These are phyloP conservation scores for Adineta ricciae DNA, from an alignment of 2,888 invertebrate genomes.

Conservation along the genomic window DNA sequence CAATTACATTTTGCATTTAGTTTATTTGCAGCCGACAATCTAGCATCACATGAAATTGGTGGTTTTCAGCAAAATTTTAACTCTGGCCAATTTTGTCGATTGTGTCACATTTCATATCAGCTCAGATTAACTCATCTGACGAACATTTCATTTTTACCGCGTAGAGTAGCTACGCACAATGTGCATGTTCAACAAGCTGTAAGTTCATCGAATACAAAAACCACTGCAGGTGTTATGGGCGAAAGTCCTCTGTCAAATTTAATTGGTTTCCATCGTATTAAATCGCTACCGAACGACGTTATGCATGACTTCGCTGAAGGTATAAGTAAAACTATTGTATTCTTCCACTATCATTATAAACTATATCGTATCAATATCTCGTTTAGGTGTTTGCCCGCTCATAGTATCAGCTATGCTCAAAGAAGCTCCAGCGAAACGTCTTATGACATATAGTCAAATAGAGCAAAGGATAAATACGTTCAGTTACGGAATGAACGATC, in stretches of 20 bases:
- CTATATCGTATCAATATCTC: too few relatives aligned
- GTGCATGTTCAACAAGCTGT: neutral
- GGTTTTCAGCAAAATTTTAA: neutral
- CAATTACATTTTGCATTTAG: neutral
- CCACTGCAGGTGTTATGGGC: neutral
- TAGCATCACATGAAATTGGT: neutral
- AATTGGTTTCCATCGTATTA: neutral
- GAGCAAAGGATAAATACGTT: neutral
- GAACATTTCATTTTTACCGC: neutral
- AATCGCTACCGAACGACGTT: neutral
- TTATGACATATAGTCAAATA: neutral
- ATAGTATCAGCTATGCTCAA: neutral
- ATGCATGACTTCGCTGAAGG: neutral
- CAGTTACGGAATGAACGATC: neutral
- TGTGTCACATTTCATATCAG: neutral
- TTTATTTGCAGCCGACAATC: neutral
- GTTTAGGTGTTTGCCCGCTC: neutral
- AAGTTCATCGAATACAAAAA: too few relatives aligned
- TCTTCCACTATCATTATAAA: too few relatives aligned
- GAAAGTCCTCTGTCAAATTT: neutral
- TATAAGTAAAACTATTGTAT: neutral
- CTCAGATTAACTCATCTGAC: neutral
- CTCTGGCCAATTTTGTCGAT: neutral
- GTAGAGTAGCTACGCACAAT: neutral
- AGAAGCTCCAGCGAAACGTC: neutral